These are phyloP conservation scores for Pristionchus japonicus DNA, from an alignment of 2,888 invertebrate genomes.

Conservation along the genomic window DNA sequence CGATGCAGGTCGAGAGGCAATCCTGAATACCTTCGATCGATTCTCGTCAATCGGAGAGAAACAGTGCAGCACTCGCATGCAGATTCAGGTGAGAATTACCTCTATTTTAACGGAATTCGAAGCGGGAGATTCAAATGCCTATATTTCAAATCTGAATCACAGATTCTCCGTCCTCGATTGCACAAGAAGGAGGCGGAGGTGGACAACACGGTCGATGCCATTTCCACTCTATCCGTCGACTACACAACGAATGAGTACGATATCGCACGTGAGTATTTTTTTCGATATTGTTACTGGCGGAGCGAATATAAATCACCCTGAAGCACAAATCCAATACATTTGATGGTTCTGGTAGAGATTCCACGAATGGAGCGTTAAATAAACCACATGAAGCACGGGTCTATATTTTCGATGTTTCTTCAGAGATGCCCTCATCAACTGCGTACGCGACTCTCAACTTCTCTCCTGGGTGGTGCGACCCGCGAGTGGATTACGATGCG, in stretches of 20 bases:
- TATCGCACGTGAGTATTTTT: background rate
- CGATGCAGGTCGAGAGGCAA: background rate
- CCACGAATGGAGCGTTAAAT: too few relatives aligned
- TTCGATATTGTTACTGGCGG: too few relatives aligned
- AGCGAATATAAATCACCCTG: too few relatives aligned
- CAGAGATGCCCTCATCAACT: slow-evolving; percentile 21
- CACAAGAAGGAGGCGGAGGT: background rate
- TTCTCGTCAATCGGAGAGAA: background rate
- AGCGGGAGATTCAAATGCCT: too few relatives aligned
- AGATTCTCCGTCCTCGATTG: slow-evolving; percentile 25
- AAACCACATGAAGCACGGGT: too few relatives aligned
- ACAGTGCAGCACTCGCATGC: slow-evolving; percentile 3
- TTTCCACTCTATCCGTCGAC: background rate
- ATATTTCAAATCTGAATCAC: too few relatives aligned
- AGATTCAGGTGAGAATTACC: background rate
- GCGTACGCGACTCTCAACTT: background rate
- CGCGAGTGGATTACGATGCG: background rate
- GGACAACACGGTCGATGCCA: background rate
- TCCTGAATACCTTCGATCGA: background rate
- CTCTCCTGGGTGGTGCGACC: slow-evolving; percentile 31
- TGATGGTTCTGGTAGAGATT: too few relatives aligned
- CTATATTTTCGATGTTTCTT: too few relatives aligned
- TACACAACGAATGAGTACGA: background rate
- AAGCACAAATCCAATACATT: too few relatives aligned
- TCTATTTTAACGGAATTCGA: too few relatives aligned